These are phyloP conservation scores for Anoplophora glabripennis DNA, from an alignment of 1,140 invertebrate genomes.

Conservation along the genomic window DNA sequence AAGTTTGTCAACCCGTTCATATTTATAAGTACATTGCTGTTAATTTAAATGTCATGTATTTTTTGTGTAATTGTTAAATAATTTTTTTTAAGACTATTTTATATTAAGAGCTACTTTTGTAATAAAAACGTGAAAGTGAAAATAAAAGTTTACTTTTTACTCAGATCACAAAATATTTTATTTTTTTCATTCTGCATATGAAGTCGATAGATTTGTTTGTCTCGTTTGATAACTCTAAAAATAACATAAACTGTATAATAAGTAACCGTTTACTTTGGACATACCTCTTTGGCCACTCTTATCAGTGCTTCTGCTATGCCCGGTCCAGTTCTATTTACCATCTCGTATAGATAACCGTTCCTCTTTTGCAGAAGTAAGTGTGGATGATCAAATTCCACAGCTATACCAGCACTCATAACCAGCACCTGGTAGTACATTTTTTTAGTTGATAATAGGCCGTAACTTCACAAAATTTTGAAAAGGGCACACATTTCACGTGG, in stretches of 20 bases:
- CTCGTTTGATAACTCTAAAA: no score
- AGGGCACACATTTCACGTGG: no score
- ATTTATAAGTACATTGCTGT: no score
- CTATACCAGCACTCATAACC: slow-evolving; percentile 44
- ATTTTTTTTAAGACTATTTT: neutral
- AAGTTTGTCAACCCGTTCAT: no score
- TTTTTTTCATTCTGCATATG: no score
- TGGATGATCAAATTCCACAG: slow-evolving; percentile 46
- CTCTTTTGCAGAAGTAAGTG: slow-evolving; percentile 39
- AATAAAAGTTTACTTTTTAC: neutral
- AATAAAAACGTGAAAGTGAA: no score
- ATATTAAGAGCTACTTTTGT: neutral
- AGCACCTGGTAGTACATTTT: slow-evolving; percentile 25
- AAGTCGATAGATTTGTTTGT: no score
- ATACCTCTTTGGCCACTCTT: slow-evolving; percentile 32
- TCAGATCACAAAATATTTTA: neutral
- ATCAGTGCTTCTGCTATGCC: slow-evolving; percentile 21
- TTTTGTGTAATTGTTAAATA: neutral
- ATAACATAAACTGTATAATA: no score
- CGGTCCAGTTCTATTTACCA: slow-evolving; percentile 60
- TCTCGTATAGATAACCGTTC: slow-evolving; percentile 65
- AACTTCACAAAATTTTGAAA: no score
- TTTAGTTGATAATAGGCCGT: no score
- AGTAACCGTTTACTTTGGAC: no score
- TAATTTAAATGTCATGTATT: no score